phyloP scores from a whole-genome alignment of 2,797 vertebrate genomes.

The Tinamus major region DNA sequence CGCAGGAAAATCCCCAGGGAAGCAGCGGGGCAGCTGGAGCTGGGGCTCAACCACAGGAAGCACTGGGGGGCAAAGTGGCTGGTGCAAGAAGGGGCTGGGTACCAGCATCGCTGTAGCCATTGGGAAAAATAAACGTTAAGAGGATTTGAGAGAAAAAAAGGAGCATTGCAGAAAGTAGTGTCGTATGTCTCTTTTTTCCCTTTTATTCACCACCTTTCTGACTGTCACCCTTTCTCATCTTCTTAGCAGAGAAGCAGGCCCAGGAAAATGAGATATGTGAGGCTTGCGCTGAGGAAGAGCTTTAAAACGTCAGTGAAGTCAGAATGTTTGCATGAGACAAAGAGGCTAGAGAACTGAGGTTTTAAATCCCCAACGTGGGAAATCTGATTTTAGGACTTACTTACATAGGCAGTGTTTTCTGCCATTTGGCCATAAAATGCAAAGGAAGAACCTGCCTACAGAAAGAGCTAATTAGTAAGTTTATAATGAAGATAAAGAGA shows the following conservation, averaged over 20 bases:
- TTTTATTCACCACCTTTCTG: not conserved
- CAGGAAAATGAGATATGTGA: not conserved
- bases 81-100: not conserved
- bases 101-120: fast-evolving
- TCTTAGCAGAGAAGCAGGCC: not conserved
- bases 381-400: not conserved
- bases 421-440: not conserved
- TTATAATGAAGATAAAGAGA: not conserved
- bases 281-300: not conserved
- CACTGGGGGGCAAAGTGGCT: too few species aligned
- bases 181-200: not conserved
- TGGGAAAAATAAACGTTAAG: not conserved
- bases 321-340: not conserved
- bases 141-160: not conserved
- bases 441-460: not conserved
- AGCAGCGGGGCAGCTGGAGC: not conserved
- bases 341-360: not conserved
- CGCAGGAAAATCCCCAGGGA: not conserved
- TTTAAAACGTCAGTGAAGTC: not conserved
- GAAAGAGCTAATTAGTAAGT: not conserved
- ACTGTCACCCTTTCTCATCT: not conserved
- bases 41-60: not conserved
- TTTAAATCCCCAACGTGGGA: not conserved
- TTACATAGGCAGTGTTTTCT: not conserved
- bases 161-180: not conserved